Percentiles rank a stretch among this genome's conserved stretches.
Conservation (phyloP, 2,113 vertebrate genomes). For the Corythornis madagascariensis region DNA sequence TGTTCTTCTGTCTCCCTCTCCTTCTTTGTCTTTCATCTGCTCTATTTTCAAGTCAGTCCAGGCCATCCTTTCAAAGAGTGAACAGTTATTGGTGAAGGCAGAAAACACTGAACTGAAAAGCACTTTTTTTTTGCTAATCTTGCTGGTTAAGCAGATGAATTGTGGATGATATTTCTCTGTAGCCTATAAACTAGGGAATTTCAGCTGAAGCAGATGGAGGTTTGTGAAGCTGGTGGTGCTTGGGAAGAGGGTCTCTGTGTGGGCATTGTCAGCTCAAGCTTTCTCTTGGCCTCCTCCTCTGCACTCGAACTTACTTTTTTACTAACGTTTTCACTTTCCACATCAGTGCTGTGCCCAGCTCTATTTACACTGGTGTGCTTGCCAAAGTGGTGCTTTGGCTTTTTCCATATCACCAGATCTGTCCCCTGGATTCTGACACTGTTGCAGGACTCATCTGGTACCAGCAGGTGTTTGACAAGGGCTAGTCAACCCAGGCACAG, state of each 20-base stretch:
- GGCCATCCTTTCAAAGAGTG: background rate
- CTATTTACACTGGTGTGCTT: background rate
- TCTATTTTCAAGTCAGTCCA: background rate
- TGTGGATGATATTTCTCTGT: background rate
- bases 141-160: background rate
- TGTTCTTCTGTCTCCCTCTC: background rate
- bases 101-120: background rate
- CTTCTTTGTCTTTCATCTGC: background rate
- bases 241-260: background rate
- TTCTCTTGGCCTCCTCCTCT: background rate
- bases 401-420: background rate
- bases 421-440: background rate
- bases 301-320: background rate
- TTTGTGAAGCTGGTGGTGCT: background rate
- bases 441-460: background rate
- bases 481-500: background rate
- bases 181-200: background rate
- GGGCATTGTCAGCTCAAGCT: background rate
- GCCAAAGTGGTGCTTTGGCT: background rate
- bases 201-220: background rate
- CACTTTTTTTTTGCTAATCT: background rate
- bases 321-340: background rate
- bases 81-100: background rate
- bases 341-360: background rate
- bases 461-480: background rate